Evolutionary conservation across 2,797 vertebrate species (phyloP).

Genomic region (Lithobates sylvaticus): DNA sequence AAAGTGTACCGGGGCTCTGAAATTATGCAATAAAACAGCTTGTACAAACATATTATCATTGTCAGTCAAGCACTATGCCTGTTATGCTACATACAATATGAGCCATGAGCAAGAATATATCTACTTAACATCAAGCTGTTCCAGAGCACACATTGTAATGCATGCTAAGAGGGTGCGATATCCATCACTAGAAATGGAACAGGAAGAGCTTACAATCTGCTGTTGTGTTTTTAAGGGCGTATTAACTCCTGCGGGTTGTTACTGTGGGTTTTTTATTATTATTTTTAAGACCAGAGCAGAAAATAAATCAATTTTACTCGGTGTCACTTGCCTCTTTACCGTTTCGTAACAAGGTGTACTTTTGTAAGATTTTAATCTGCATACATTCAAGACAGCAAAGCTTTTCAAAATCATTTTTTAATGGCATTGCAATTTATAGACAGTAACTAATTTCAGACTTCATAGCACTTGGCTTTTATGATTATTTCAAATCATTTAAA

Average conservation of each 20-base stretch:
- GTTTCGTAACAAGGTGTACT: constrained; percentile 84
- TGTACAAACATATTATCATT: constrained; percentile 25
- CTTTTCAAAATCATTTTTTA: constrained; percentile 86
- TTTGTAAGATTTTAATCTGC: constrained; percentile 85
- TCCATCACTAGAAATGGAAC: not conserved
- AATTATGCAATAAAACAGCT: not conserved
- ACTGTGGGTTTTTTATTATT: constrained; percentile 6
- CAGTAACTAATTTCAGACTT: constrained; percentile 84
- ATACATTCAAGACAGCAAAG: constrained; percentile 80
- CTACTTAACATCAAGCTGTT: constrained; percentile 8
- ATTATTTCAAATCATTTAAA: constrained; percentile 89
- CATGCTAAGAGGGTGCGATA: constrained; percentile 1
- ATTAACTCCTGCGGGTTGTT: constrained; percentile 4
- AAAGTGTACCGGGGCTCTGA: not conserved
- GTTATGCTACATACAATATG: constrained; percentile 10
- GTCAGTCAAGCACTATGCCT: constrained; percentile 20
- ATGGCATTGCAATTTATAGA: constrained; percentile 85
- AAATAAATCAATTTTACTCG: constrained; percentile 80
- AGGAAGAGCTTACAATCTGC: constrained; percentile 18
- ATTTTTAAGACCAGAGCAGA: constrained; percentile 66
- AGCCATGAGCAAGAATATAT: constrained; percentile 14
- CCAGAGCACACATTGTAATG: constrained; percentile 11
- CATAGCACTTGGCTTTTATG: constrained; percentile 89
- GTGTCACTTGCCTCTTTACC: constrained; percentile 78
- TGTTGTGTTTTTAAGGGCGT: constrained; percentile 7